phyloP scores from a whole-genome alignment of 2,888 invertebrate species.

The Ennomos quercinarius region DNA sequence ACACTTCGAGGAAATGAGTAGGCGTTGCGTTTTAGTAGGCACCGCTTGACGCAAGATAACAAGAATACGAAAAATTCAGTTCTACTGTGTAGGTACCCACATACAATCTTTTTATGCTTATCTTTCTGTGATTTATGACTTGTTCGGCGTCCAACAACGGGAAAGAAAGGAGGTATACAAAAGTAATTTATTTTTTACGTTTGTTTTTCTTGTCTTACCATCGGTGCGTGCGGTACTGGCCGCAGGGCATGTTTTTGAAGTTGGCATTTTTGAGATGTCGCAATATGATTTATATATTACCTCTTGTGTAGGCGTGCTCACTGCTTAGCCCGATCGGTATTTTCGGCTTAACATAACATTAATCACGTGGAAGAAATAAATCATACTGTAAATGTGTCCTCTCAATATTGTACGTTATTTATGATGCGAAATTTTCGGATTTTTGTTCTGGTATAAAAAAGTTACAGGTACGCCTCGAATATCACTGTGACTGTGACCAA shows the following conservation, averaged over 20 bases:
- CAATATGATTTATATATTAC: conserved; percentile 80
- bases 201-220: conserved; percentile 83
- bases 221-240: conserved; percentile 81
- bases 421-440: conserved; percentile 52
- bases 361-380: conserved; percentile 72
- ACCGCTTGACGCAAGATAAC: conserved; percentile 78
- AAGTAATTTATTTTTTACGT: conserved; percentile 85
- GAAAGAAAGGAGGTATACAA: conserved; percentile 84
- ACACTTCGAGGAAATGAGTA: conserved; percentile 69
- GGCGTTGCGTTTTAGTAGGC: conserved; percentile 69
- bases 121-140: conserved; percentile 84
- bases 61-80: conserved; percentile 82
- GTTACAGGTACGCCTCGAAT: conserved; percentile 15
- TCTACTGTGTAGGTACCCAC: conserved; percentile 82
- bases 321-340: conserved; percentile 82
- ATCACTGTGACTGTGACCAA: no score
- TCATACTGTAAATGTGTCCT: conserved; percentile 65
- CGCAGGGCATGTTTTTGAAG: conserved; percentile 81
- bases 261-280: conserved; percentile 85
- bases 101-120: conserved; percentile 86
- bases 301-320: conserved; percentile 76
- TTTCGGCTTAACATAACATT: conserved; percentile 74
- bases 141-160: conserved; percentile 84
- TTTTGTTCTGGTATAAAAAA: conserved; percentile 48
- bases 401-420: conserved; percentile 66